These are phyloP conservation scores for Oncorhynchus clarkii DNA, from an alignment of 2,113 vertebrate species.

Conservation along the genomic window DNA sequence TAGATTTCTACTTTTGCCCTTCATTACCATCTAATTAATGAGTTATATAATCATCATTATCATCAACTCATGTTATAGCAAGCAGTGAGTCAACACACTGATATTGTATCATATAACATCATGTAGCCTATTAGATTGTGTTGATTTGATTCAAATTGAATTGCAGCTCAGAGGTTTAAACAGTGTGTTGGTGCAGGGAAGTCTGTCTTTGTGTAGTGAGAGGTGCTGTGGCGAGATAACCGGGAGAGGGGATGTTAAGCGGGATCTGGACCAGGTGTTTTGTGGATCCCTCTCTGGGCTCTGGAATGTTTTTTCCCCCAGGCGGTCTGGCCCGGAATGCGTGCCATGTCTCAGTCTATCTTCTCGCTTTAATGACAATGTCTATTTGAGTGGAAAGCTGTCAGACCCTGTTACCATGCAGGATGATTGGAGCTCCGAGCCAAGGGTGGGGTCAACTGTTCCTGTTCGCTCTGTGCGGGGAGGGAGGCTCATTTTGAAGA, in stretches of 20 bases:
- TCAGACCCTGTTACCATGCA: conserved; percentile 56
- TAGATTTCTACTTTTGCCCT: too few species aligned
- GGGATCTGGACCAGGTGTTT: conserved; percentile 13
- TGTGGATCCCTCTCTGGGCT: not conserved
- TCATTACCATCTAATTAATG: too few species aligned
- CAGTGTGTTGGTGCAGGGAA: too few species aligned
- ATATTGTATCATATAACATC: too few species aligned
- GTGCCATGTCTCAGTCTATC: conserved; percentile 56
- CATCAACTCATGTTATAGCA: too few species aligned
- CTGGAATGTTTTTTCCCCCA: conserved; percentile 12
- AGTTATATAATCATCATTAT: too few species aligned
- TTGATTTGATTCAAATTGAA: too few species aligned
- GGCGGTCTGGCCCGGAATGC: conserved; percentile 47
- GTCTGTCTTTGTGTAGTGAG: too few species aligned
- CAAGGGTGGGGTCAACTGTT: not conserved
- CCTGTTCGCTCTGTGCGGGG: not conserved
- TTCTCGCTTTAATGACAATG: conserved; percentile 60
- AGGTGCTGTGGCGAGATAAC: not conserved
- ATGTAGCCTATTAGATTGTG: too few species aligned
- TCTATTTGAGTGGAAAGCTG: conserved; percentile 75
- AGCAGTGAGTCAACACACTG: too few species aligned
- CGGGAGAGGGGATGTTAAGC: not conserved
- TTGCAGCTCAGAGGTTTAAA: too few species aligned
- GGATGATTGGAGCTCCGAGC: conserved; percentile 18
- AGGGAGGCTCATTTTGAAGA: not conserved